Base-by-base conservation (phyloP, 2,888 invertebrate genomes). In the Apoderus coryli region DNA sequence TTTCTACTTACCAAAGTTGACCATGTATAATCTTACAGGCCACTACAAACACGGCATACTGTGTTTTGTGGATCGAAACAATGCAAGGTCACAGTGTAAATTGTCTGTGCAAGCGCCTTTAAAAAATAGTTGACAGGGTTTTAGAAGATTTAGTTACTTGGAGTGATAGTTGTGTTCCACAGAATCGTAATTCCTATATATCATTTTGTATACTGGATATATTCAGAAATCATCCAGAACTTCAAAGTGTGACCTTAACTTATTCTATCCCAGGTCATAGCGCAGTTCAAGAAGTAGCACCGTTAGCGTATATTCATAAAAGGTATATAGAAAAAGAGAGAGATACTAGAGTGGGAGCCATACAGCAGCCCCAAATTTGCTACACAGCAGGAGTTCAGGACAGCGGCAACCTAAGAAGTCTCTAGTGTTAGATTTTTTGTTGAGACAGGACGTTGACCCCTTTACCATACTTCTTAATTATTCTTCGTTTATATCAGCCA, bases 241-340 rank as follows among this genome's bases (percentile, higher is more conserved):
- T 37, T 26, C 7, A 38, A 32, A 35, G 39, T 34, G 25, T 39
- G 12, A 30, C 30, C n/a, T n/a, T n/a, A n/a, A n/a, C n/a, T n/a
- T n/a, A 35, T 32, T 42, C 44, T 16, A 28, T 39, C 29, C 36
- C 38, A 2, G 44, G 42, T 6, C 39, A 44, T 23, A 35, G 37
- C 11, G 40, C 39, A 15, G 35, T 44, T 10, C 44, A 44, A 29
- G 42, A 44, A 31, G n/a, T n/a, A n/a, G n/a, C n/a, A n/a, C n/a
- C n/a, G n/a, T n/a, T n/a, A n/a, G n/a, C n/a, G n/a, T n/a, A n/a
- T n/a, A n/a, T n/a, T n/a, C n/a, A n/a, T n/a, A n/a, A n/a, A n/a
- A n/a, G n/a, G n/a, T n/a, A n/a, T n/a, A n/a, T n/a, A n/a, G n/a
- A n/a, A n/a, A n/a, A n/a, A n/a, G n/a, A n/a, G n/a, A n/a, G n/a